Percentiles rank a stretch among this genome's conserved stretches.
phyloP scores from a whole-genome alignment of 2,888 invertebrate species.

The Philopedon plagiatum region DNA sequence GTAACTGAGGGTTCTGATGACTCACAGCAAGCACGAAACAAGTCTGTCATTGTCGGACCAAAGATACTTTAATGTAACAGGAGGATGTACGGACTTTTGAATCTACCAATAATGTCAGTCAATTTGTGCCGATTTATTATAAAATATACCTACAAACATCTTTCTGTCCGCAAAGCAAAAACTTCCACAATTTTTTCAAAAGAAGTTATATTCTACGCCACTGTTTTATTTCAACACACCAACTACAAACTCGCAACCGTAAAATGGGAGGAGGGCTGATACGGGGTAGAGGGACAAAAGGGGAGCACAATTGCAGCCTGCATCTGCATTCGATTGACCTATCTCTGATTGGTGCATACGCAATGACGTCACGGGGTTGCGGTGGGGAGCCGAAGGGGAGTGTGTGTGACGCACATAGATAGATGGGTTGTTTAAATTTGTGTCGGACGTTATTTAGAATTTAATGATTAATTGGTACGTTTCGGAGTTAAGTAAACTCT shows the following conservation, averaged over 20 bases:
- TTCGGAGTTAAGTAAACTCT: slow-evolving; percentile 32
- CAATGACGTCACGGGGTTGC: slow-evolving; percentile 43
- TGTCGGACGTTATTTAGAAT: slow-evolving; percentile 31
- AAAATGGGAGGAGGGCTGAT: slow-evolving; percentile 32
- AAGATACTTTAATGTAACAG: no score
- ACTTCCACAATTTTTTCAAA: background rate
- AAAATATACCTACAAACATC: no score
- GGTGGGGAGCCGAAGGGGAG: background rate
- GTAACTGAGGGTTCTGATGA: no score
- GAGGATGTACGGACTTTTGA: no score
- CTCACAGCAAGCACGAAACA: no score
- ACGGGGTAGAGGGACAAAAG: background rate
- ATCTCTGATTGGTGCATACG: slow-evolving; percentile 51
- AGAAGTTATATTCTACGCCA: background rate
- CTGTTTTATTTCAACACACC: slow-evolving; percentile 17
- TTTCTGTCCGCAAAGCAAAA: background rate
- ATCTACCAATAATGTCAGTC: no score
- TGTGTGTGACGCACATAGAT: slow-evolving; percentile 30
- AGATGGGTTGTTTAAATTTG: slow-evolving; percentile 35
- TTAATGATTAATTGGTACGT: slow-evolving; percentile 43
- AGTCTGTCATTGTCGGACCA: no score
- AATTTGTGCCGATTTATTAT: background rate
- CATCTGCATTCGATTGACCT: slow-evolving; percentile 52
- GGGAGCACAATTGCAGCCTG: slow-evolving; percentile 44
- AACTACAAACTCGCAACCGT: slow-evolving; percentile 38